Conservation (phyloP, 2,888 invertebrate species). For the Chaitophorus viminalis region DNA sequence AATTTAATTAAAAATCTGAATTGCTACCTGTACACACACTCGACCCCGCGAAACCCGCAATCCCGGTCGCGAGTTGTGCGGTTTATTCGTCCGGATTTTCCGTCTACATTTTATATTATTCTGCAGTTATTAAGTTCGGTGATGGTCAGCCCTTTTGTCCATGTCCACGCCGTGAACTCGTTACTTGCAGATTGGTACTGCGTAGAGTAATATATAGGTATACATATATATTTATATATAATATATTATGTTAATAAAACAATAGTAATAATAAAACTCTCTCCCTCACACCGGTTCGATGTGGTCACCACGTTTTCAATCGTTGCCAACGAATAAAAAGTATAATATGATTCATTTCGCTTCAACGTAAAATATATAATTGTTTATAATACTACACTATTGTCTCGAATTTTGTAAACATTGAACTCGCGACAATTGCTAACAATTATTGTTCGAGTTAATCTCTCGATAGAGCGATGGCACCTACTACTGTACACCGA, state of each 20-base stretch:
- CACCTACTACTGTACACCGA: no score
- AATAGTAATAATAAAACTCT: neutral
- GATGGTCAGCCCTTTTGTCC: neutral
- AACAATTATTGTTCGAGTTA: no score
- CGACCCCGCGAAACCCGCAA: neutral
- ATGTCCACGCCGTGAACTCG: neutral
- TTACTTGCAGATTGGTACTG: neutral
- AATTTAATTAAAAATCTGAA: constrained; percentile 46
- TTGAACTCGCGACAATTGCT: no score
- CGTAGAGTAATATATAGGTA: no score
- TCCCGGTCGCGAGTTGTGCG: neutral
- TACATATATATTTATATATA: neutral
- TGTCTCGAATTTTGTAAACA: no score
- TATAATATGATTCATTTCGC: no score
- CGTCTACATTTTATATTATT: neutral
- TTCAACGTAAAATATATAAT: no score
- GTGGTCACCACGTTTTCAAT: neutral
- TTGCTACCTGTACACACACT: no score
- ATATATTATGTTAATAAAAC: neutral
- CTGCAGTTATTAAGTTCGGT: constrained; percentile 16
- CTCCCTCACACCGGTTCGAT: neutral
- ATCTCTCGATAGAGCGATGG: no score
- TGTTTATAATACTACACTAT: no score
- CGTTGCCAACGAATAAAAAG: no score
- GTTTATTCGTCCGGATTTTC: constrained; percentile 2